Evolutionary conservation across 1,140 invertebrate species (phyloP), one percentile per base, ranked within the genome.

Genomic region (Gyrodactylus salaris): DNA sequence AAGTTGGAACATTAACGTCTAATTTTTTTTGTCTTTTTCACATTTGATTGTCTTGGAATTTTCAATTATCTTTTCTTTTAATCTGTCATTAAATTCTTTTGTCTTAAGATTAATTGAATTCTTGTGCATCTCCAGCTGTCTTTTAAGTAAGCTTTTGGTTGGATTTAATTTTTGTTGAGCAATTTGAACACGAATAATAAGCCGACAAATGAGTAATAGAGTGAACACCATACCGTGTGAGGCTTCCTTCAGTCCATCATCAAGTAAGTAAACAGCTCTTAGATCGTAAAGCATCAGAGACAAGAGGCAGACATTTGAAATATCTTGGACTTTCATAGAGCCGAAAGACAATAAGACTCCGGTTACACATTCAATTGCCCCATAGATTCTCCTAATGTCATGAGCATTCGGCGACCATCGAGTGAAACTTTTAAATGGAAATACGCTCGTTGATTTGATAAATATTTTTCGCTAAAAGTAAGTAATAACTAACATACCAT

Each of bases 401-500:
- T 79, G 79, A 34, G 80, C 88, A 89, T 85, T 94, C 89, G 75
- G 90, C 88, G 75, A 78, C 80, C 80, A 81, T 27, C 78, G 78
- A 0, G 79, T 80, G 69, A 77, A 75, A 24, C 77, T 77, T 7
- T 87, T 84, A 1, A 95, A 81, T 34, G 91, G 92, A 80, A 97
- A 95, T 20, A 95, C 91, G 84, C 93, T 94, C 7, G 90, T 87
- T 83, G 92, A 93, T 81, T 90, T 89, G 0, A 94, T 90, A 80
- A 92, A 96, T 80, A 91, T 89, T 82, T 91, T 91, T 79, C 91
- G 85, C 90, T 94, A 84, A 74, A 87, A 87, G 76, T 82, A 79
- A 78, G 26, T 76, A 75, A 23, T 69, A 74, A 74, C 26, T 74
- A 76, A 83, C 86, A 86, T 82, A 94, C 91, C 86, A 95, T 85